phyloP scores from a whole-genome alignment of 1,140 invertebrate species.

The Bombus consobrinus region DNA sequence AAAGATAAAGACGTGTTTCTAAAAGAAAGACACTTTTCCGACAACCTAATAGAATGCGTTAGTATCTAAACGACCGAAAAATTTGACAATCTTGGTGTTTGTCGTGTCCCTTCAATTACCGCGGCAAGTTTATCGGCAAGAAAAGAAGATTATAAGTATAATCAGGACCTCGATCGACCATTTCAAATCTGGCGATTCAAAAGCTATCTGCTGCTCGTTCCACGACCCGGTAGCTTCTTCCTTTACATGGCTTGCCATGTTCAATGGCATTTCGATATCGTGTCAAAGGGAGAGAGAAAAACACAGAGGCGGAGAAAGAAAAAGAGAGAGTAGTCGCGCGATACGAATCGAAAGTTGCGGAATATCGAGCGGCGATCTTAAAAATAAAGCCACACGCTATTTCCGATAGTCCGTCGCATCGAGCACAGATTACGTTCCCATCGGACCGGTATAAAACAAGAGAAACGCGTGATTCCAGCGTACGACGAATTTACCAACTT shows the following conservation, averaged over 20 bases:
- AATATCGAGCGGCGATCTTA: slow-evolving; percentile 43
- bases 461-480: background rate
- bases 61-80: rapidly evolving
- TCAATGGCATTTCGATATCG: slow-evolving; percentile 16
- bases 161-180: background rate
- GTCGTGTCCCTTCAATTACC: background rate
- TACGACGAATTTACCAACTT: slow-evolving; percentile 26
- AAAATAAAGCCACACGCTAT: slow-evolving; percentile 48
- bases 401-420: slow-evolving; percentile 19
- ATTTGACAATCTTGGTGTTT: no score
- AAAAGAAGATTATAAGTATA: background rate
- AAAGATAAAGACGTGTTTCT: no score
- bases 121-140: rapidly evolving
- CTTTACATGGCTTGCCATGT: background rate
- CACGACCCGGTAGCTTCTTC: background rate
- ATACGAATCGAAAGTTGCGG: slow-evolving; percentile 29
- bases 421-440: slow-evolving; percentile 21
- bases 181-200: background rate
- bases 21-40: no score
- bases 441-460: background rate
- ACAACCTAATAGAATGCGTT: no score
- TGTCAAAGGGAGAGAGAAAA: background rate
- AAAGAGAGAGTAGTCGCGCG: background rate
- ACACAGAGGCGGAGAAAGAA: background rate
- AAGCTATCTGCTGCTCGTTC: background rate